phyloP scores from a whole-genome alignment of 2,113 vertebrate genomes.

The Delphinapterus leucas region DNA sequence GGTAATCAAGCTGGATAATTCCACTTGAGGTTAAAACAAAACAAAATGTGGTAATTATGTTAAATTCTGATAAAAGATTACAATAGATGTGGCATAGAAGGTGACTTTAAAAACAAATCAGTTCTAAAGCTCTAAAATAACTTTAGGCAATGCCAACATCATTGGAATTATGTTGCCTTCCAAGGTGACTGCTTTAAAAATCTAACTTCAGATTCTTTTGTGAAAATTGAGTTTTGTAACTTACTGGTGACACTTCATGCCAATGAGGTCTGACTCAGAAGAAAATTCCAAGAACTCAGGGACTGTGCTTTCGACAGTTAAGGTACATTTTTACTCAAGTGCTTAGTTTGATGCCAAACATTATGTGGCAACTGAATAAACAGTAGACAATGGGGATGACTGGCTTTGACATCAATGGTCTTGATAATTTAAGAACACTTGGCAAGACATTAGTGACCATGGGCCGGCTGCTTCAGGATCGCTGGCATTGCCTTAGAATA shows the following conservation, averaged over 20 bases:
- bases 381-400: not conserved
- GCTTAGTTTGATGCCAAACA: not conserved
- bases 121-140: slow-evolving; percentile 31
- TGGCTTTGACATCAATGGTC: slow-evolving; percentile 17
- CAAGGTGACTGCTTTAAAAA: slow-evolving; percentile 16
- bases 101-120: slow-evolving; percentile 44
- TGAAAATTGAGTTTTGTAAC: slow-evolving; percentile 42
- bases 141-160: not conserved
- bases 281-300: slow-evolving; percentile 53
- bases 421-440: slow-evolving; percentile 12
- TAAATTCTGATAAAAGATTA: slow-evolving; percentile 14
- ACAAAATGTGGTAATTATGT: not conserved
- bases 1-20: slow-evolving; percentile 11
- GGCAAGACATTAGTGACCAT: not conserved
- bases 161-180: not conserved
- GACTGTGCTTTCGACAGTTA: not conserved
- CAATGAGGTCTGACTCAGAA: not conserved
- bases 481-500: slow-evolving; percentile 18
- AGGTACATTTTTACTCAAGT: slow-evolving; percentile 10
- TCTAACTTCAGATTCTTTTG: slow-evolving; percentile 29
- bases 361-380: slow-evolving; percentile 34
- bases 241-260: not conserved
- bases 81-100: not conserved
- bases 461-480: not conserved
- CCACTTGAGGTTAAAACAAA: slow-evolving; percentile 42